A percentile compares a stretch with the other conserved stretches of the same genome.
These are phyloP conservation scores for Solea senegalensis DNA, from an alignment of 2,113 vertebrate species.

Conservation along the genomic window DNA sequence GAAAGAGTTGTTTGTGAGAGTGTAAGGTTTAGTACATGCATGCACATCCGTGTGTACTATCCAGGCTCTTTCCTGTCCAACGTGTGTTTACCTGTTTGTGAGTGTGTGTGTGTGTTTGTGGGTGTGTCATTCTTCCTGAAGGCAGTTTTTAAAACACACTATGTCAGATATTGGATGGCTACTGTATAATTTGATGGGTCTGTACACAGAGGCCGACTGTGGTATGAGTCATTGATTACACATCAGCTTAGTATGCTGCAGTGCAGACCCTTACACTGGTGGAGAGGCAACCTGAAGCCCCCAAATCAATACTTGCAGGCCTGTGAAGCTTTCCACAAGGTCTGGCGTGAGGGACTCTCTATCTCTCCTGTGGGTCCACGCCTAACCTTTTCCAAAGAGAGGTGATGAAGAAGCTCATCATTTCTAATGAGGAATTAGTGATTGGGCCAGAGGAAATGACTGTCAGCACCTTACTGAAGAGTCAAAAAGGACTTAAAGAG, in stretches of 20 bases:
- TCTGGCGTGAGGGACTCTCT: constrained; percentile 73
- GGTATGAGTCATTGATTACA: constrained; percentile 84
- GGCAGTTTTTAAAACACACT: constrained; percentile 73
- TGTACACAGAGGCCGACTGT: constrained; percentile 73
- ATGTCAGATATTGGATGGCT: constrained; percentile 73
- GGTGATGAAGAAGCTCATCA: constrained; percentile 84
- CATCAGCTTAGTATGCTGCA: constrained; percentile 84
- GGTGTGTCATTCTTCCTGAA: constrained; percentile 64
- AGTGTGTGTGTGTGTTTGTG: constrained; percentile 37
- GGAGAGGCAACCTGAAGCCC: constrained; percentile 81
- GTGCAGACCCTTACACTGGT: constrained; percentile 79
- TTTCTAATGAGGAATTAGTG: constrained; percentile 85
- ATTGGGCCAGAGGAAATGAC: constrained; percentile 70
- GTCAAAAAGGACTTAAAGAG: constrained; percentile 63
- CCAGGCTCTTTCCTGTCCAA: constrained; percentile 30
- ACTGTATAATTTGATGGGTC: constrained; percentile 78
- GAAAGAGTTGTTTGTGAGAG: constrained; percentile 28
- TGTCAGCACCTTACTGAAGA: constrained; percentile 63
- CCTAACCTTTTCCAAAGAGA: constrained; percentile 83
- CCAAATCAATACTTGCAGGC: constrained; percentile 80
- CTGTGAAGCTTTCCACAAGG: constrained; percentile 76
- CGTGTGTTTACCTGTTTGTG: constrained; percentile 31
- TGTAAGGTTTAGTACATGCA: constrained; percentile 36
- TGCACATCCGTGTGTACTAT: constrained; percentile 34
- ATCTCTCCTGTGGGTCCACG: constrained; percentile 67